Evolutionary conservation across 2,113 vertebrate genomes (phyloP).

Genomic region (Bos javanicus): DNA sequence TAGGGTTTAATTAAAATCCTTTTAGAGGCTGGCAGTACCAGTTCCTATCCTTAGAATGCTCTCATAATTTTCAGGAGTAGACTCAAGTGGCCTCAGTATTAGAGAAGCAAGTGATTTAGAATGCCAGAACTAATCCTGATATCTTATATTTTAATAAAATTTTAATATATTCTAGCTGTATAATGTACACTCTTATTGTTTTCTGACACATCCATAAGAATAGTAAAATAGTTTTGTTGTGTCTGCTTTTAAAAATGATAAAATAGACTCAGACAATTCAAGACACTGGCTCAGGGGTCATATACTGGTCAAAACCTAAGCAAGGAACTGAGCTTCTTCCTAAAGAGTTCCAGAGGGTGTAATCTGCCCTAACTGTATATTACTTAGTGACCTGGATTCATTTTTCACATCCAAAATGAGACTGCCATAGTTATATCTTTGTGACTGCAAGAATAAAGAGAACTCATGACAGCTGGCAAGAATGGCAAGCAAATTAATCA

Average conservation of each 20-base stretch:
- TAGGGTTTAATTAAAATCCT: neutral
- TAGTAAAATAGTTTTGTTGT: neutral
- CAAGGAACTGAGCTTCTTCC: neutral
- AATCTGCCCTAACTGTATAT: slow-evolving; percentile 23
- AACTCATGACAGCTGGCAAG: neutral
- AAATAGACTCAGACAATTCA: neutral
- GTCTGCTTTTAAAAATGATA: neutral
- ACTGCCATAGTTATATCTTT: neutral
- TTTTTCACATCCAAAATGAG: slow-evolving; percentile 50
- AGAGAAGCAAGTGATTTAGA: neutral
- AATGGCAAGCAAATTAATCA: slow-evolving; percentile 30
- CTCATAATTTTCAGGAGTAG: neutral
- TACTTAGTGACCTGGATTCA: slow-evolving; percentile 58
- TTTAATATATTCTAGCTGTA: neutral
- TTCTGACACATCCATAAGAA: neutral
- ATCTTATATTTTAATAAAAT: neutral
- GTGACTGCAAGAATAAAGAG: neutral
- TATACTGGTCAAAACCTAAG: neutral
- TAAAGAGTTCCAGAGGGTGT: slow-evolving; percentile 25
- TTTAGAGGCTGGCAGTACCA: neutral
- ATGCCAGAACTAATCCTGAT: neutral
- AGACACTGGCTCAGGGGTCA: neutral
- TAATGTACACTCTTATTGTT: neutral
- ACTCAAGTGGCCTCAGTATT: neutral
- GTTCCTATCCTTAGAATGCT: neutral